Evolutionary conservation across 2,888 invertebrate species (phyloP).

Genomic region (Ethmia dodecea): DNA sequence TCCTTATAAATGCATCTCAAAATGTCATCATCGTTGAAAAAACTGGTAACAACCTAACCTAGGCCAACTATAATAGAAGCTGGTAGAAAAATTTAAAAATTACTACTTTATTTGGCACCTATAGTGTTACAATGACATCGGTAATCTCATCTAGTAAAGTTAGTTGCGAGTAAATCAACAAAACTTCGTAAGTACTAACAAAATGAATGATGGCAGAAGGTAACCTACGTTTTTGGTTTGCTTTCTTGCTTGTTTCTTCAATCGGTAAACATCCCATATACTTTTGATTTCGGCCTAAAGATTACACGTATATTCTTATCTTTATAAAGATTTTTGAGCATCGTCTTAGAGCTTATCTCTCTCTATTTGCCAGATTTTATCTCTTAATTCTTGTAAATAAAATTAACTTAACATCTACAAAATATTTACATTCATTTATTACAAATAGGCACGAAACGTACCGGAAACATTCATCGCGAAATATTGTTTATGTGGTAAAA

Average conservation of each 20-base stretch:
- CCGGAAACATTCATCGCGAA: constrained; percentile 75
- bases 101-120: constrained; percentile 74
- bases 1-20: constrained; percentile 70
- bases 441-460: constrained; percentile 63
- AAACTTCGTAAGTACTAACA: constrained; percentile 51
- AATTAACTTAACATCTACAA: constrained; percentile 71
- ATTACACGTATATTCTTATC: constrained; percentile 48
- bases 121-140: constrained; percentile 49
- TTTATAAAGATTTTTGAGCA: constrained; percentile 65
- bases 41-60: constrained; percentile 74
- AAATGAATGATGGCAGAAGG: constrained; percentile 68
- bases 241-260: constrained; percentile 43
- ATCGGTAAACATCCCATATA: constrained; percentile 26
- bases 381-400: constrained; percentile 66
- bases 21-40: constrained; percentile 60
- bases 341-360: constrained; percentile 45
- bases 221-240: constrained; percentile 75
- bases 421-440: constrained; percentile 59
- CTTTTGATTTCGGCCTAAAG: constrained; percentile 42
- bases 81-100: constrained; percentile 56
- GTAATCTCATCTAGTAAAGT: constrained; percentile 36
- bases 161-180: constrained; percentile 38
- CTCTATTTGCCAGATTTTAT: constrained; percentile 62
- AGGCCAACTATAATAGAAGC: constrained; percentile 59
- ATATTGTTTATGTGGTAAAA: constrained; percentile 70